Percentiles rank a stretch among this genome's conserved stretches.
Evolutionary conservation across 2,888 invertebrate genomes (phyloP).

Genomic region (Luffia ferchaultella): DNA sequence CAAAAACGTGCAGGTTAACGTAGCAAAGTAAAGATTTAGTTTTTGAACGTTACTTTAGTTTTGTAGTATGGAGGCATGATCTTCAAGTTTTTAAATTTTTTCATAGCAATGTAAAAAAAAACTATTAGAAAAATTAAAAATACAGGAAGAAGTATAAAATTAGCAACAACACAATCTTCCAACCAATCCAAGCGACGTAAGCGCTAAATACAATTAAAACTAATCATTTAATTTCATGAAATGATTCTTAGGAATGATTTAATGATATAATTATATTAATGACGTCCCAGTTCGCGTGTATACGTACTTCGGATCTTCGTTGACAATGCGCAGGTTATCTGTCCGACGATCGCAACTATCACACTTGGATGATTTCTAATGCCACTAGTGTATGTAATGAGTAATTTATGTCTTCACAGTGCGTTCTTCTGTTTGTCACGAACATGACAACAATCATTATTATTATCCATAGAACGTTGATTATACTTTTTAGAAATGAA

Average conservation of each 20-base stretch:
- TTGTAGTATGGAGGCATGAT: no score
- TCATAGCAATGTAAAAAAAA: no score
- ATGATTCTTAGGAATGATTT: neutral
- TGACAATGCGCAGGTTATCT: constrained; percentile 11
- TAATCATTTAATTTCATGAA: neutral
- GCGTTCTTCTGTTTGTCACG: constrained; percentile 9
- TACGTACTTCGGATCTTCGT: constrained; percentile 3
- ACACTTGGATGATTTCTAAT: constrained; percentile 8
- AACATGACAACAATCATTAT: constrained; percentile 6
- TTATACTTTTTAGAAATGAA: no score
- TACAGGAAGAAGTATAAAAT: no score
- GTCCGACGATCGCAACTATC: constrained; percentile 9
- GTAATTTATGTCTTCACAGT: neutral
- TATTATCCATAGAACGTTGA: no score
- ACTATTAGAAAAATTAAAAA: no score
- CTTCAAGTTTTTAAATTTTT: no score
- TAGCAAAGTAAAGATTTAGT: no score
- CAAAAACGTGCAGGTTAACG: no score
- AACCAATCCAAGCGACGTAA: no score
- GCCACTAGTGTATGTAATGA: constrained; percentile 1
- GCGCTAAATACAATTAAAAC: neutral
- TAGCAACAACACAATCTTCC: no score
- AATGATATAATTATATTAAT: constrained; percentile 4
- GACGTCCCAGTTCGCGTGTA: constrained; percentile 6
- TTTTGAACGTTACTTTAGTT: no score